Conservation (phyloP, 2,113 vertebrate species). For the Mandrillus leucophaeus region DNA sequence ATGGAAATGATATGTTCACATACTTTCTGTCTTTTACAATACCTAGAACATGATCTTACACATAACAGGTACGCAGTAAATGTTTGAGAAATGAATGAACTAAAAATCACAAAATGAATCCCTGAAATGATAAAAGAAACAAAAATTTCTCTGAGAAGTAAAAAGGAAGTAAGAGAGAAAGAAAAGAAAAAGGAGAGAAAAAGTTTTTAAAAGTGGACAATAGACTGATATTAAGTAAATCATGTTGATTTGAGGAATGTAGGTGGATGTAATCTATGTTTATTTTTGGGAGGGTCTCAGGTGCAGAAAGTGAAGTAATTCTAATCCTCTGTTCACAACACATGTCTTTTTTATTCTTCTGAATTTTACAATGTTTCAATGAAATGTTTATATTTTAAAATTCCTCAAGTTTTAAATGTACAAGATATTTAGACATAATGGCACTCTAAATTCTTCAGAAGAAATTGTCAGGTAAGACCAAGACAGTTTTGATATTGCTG, state of each 20-base stretch:
- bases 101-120: background rate
- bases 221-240: background rate
- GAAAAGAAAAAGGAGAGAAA: background rate
- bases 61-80: background rate
- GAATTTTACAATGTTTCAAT: background rate
- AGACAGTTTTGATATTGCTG: background rate
- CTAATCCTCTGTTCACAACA: background rate
- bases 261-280: background rate
- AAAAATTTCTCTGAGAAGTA: background rate
- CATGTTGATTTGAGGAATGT: background rate
- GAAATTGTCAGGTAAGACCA: background rate
- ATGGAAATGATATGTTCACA: background rate
- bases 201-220: background rate
- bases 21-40: background rate
- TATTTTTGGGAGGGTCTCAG: background rate
- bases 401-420: background rate
- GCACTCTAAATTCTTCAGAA: background rate
- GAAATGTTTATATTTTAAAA: background rate
- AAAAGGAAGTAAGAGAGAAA: background rate
- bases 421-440: background rate
- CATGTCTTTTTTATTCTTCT: background rate
- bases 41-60: background rate
- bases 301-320: background rate
- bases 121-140: background rate
- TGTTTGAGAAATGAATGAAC: conserved; percentile 1